phyloP scores from a whole-genome alignment of 2,113 vertebrate species.

The Tachuris rubrigastra region DNA sequence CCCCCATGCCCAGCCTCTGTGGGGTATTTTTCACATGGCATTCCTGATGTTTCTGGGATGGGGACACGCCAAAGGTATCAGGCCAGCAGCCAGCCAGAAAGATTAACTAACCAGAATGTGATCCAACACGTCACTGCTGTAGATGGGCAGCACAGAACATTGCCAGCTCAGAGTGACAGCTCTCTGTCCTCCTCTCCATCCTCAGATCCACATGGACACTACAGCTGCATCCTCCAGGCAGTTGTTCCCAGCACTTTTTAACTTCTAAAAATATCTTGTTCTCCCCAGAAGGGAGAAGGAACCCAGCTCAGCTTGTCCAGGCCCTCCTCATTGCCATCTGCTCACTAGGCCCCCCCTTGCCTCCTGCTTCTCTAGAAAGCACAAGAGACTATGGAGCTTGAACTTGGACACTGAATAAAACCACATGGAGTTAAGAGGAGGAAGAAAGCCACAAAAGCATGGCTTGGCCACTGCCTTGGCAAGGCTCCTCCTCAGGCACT shows the following conservation, averaged over 20 bases:
- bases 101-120: fast-evolving
- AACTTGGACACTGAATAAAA: neutral
- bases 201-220: neutral
- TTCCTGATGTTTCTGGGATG: neutral
- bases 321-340: neutral
- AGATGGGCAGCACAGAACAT: too few species aligned
- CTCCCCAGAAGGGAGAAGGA: neutral
- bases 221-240: neutral
- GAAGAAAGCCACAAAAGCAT: neutral
- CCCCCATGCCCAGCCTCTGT: neutral
- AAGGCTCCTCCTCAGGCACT: neutral
- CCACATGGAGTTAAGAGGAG: neutral
- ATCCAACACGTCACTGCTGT: neutral
- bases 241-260: neutral
- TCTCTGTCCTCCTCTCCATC: neutral
- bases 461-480: neutral
- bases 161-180: fast-evolving
- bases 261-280: fast-evolving
- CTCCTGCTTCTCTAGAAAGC: neutral
- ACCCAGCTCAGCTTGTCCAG: neutral
- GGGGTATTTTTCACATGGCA: neutral
- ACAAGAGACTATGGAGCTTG: neutral
- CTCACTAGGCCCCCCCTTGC: neutral
- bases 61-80: neutral
- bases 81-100: neutral